Conservation (phyloP, 2,113 vertebrate species). For the Leuciscus idus region DNA sequence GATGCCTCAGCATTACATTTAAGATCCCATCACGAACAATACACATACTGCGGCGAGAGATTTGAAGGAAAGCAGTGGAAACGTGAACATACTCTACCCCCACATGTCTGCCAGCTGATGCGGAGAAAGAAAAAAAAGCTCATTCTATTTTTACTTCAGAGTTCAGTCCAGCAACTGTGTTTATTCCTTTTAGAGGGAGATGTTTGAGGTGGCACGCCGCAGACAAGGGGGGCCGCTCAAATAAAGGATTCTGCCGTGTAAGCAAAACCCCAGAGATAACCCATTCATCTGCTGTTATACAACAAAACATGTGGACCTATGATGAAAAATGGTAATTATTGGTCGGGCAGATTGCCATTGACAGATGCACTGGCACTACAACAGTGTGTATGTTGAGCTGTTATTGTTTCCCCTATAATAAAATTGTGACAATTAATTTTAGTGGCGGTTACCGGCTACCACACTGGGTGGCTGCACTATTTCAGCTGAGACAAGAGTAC, state of each 20-base stretch:
- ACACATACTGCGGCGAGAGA: conserved; percentile 29
- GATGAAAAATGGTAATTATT: conserved; percentile 32
- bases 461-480: neutral
- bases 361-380: conserved; percentile 40
- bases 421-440: conserved; percentile 19
- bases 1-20: conserved; percentile 3
- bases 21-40: conserved; percentile 19
- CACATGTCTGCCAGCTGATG: conserved; percentile 14
- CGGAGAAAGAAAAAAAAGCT: conserved; percentile 22
- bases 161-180: conserved; percentile 17
- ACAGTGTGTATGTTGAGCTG: conserved; percentile 33
- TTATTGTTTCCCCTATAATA: conserved; percentile 40
- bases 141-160: conserved; percentile 24
- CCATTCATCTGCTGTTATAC: conserved; percentile 37
- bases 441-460: neutral
- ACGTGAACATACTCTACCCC: neutral
- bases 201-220: conserved; percentile 23
- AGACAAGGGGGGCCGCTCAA: neutral
- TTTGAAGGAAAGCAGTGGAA: neutral
- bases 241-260: conserved; percentile 4
- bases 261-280: conserved; percentile 35
- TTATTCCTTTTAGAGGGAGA: conserved; percentile 9
- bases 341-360: neutral
- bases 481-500: neutral
- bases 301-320: conserved; percentile 36